Conservation (phyloP, 2,113 vertebrate species). For the Oophaga pumilio region DNA sequence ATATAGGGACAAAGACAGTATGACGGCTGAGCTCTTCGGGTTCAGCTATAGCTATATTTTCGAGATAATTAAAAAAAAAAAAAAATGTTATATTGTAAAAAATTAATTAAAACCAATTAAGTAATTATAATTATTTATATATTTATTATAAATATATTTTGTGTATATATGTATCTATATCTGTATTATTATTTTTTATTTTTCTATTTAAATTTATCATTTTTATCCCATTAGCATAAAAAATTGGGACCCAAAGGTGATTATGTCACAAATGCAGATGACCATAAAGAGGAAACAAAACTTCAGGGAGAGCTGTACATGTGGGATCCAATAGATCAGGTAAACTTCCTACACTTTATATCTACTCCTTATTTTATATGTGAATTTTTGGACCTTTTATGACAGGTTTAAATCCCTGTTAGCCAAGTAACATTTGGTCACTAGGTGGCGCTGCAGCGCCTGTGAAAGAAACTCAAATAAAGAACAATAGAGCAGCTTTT, state of each 20-base stretch:
- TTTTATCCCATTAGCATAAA: constrained; percentile 82
- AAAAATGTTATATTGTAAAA: too few relatives aligned
- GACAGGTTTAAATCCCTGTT: background rate
- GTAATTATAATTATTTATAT: too few relatives aligned
- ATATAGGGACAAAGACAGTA: too few relatives aligned
- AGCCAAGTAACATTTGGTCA: background rate
- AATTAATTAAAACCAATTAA: too few relatives aligned
- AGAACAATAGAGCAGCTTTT: background rate
- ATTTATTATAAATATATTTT: too few relatives aligned
- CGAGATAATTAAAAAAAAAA: too few relatives aligned
- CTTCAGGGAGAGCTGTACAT: constrained; percentile 90
- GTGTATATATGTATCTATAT: too few relatives aligned
- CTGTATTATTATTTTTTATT: background rate
- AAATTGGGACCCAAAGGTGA: constrained; percentile 82
- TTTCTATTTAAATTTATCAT: background rate
- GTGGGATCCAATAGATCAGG: constrained; percentile 97
- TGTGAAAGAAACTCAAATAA: background rate
- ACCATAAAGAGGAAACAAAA: constrained; percentile 80
- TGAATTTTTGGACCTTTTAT: background rate
- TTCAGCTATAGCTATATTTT: too few relatives aligned
- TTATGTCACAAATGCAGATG: constrained; percentile 76
- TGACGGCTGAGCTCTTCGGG: too few relatives aligned
- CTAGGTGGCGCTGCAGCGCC: background rate
- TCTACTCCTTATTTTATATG: background rate
- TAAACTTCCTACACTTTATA: constrained; percentile 61